phyloP scores from a whole-genome alignment of 2,113 vertebrate species.

The Fukomys damarensis region DNA sequence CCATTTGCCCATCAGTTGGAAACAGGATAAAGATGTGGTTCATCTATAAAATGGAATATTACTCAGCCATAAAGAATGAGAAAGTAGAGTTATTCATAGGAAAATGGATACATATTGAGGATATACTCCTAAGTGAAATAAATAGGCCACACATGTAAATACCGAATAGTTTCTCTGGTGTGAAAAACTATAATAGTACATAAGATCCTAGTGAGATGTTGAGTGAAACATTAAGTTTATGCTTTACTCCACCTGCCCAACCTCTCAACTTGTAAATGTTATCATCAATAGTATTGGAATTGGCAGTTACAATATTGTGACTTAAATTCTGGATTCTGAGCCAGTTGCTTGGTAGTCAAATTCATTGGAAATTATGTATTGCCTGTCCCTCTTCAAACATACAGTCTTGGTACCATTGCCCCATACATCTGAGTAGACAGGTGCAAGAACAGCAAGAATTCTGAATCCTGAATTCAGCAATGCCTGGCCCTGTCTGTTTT shows the following conservation, averaged over 20 bases:
- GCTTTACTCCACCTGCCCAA: rapidly evolving
- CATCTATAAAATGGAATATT: no score
- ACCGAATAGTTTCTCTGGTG: no score
- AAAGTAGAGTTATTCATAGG: no score
- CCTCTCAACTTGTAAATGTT: not conserved
- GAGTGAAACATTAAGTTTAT: not conserved
- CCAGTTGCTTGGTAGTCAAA: not conserved
- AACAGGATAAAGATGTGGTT: no score
- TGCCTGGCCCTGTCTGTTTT: not conserved
- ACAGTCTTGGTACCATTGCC: not conserved
- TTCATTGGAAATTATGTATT: conserved; percentile 23
- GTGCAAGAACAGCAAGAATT: not conserved
- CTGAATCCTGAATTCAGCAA: not conserved
- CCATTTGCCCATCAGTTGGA: no score
- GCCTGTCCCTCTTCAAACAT: not conserved
- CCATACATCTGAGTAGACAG: not conserved
- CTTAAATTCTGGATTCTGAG: not conserved
- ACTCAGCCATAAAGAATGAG: no score
- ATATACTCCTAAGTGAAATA: no score
- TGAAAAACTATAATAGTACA: no score
- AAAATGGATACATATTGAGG: no score
- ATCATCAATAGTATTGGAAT: not conserved
- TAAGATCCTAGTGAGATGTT: no score
- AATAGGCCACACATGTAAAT: no score
- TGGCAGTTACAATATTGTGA: not conserved